Percentiles rank a stretch among this genome's conserved stretches.
phyloP scores from a whole-genome alignment of 2,888 invertebrate genomes.

The Galerucella calmariensis region DNA sequence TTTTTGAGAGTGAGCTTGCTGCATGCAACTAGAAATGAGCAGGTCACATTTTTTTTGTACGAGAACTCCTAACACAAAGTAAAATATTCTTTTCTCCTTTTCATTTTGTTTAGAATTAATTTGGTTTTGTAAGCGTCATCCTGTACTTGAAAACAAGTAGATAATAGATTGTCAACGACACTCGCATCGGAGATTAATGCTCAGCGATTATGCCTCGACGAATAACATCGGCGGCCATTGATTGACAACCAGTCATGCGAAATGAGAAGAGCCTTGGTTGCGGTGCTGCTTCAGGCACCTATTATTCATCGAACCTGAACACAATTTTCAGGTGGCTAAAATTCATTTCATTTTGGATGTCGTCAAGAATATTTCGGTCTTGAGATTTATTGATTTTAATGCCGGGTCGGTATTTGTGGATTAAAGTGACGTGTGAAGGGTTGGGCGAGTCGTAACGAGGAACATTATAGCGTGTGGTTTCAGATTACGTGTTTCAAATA shows the following conservation, averaged over 20 bases:
- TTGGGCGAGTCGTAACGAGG: neutral
- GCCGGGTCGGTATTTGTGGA: slow-evolving; percentile 17
- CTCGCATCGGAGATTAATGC: slow-evolving; percentile 36
- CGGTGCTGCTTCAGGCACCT: slow-evolving; percentile 12
- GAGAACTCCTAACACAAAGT: too few relatives aligned
- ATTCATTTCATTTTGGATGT: slow-evolving; percentile 13
- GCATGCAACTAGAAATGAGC: too few relatives aligned
- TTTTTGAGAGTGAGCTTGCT: too few relatives aligned
- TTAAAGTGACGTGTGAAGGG: neutral
- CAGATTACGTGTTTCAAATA: too few relatives aligned
- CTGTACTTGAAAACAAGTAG: slow-evolving; percentile 28
- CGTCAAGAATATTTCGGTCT: slow-evolving; percentile 3
- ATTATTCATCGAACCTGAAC: slow-evolving; percentile 14
- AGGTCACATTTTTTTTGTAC: too few relatives aligned
- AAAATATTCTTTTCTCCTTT: neutral
- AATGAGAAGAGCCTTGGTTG: slow-evolving; percentile 23
- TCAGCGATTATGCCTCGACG: slow-evolving; percentile 32
- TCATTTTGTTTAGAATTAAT: neutral
- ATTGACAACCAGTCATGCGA: slow-evolving; percentile 39
- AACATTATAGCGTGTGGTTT: too few relatives aligned
- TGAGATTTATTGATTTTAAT: slow-evolving; percentile 24
- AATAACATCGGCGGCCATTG: slow-evolving; percentile 38
- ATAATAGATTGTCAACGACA: slow-evolving; percentile 42
- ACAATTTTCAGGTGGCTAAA: slow-evolving; percentile 11
- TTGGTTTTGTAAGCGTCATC: neutral